Percentiles rank a stretch among this genome's conserved stretches.
These are phyloP conservation scores for Dromiciops gliroides DNA, from an alignment of 2,113 vertebrate genomes.

Conservation along the genomic window DNA sequence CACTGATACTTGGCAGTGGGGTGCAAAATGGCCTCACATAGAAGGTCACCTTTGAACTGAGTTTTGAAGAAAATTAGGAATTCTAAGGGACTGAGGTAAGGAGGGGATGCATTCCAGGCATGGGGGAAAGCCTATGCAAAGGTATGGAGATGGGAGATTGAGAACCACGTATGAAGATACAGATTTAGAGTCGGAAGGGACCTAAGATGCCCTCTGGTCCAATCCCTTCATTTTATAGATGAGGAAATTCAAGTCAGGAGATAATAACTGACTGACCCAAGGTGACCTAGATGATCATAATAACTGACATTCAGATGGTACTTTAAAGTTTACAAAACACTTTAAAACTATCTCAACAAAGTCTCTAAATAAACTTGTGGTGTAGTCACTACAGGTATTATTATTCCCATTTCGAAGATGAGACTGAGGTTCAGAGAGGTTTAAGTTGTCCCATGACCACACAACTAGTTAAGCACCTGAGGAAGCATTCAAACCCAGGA, in stretches of 20 bases:
- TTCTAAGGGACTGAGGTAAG: neutral
- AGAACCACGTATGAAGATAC: fast-evolving
- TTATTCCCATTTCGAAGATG: neutral
- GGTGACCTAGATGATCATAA: neutral
- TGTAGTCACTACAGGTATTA: fast-evolving
- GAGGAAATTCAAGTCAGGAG: neutral
- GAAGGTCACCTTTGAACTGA: neutral
- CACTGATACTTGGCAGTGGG: too few species aligned
- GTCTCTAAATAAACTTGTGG: too few species aligned
- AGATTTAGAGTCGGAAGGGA: neutral
- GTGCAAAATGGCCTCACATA: neutral
- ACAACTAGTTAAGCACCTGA: neutral
- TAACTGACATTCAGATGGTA: neutral
- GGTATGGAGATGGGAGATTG: neutral
- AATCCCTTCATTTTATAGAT: neutral
- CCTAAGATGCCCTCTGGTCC: fast-evolving
- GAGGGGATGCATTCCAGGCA: neutral
- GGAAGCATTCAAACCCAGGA: neutral
- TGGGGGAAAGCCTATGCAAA: neutral
- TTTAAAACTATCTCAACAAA: neutral
- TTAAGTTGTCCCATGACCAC: neutral
- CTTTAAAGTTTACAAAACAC: neutral
- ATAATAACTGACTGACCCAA: neutral
- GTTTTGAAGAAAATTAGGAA: neutral
- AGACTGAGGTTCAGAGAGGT: neutral